Percentiles rank a stretch among this genome's conserved stretches.
Evolutionary conservation across 92 coral and sea anemone genomes (phyloP).

Genomic region (Chrysogorgia sp.): DNA sequence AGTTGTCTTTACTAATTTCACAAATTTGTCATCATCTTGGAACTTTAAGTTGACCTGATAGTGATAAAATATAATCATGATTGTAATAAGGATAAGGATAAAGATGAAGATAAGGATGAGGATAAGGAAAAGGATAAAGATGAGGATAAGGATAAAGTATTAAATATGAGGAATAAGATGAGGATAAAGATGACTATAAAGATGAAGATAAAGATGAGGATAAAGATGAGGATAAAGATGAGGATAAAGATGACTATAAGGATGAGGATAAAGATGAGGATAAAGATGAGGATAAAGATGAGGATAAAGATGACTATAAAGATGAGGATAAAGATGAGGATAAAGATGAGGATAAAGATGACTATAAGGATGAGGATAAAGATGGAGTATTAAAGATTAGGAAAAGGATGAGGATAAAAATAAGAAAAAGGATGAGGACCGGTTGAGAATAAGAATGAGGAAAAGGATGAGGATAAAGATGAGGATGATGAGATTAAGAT

Average conservation of each 20-base stretch:
- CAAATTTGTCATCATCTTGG: conserved; percentile 80
- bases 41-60: conserved; percentile 66
- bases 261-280: neutral
- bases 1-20: conserved; percentile 66
- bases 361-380: neutral
- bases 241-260: neutral
- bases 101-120: neutral
- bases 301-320: too few relatives aligned
- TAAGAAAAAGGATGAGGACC: neutral
- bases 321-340: too few relatives aligned
- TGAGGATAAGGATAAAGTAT: neutral
- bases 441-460: neutral
- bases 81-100: too few relatives aligned
- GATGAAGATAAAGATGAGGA: neutral
- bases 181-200: neutral
- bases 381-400: too few relatives aligned
- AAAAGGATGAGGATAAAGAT: neutral
- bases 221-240: neutral
- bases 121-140: neutral
- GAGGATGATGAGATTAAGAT: neutral
- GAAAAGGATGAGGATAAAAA: neutral
- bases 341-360: neutral
- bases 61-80: too few relatives aligned
- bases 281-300: too few relatives aligned
- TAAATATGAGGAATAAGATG: neutral